Conservation (phyloP, 2,888 invertebrate genomes). For the Melinaea menophilus region DNA sequence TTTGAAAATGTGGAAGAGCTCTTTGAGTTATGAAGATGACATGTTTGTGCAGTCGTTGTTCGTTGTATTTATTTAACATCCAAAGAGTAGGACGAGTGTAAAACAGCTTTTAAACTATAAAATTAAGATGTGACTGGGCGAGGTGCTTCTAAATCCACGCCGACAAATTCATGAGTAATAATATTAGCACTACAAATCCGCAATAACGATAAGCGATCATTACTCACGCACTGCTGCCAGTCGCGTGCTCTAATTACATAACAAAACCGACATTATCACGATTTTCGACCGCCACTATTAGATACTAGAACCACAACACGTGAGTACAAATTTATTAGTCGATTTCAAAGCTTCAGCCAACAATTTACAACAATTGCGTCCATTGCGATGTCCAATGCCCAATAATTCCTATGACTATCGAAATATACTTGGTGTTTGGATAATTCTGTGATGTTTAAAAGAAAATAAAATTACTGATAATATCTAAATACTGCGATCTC, state of each 20-base stretch:
- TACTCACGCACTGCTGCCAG: constrained; percentile 14
- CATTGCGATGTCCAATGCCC: background rate
- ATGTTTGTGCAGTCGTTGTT: too few species aligned
- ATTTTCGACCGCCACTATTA: constrained; percentile 16
- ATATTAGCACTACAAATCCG: constrained; percentile 4
- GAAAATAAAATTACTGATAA: background rate
- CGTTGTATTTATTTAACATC: too few species aligned
- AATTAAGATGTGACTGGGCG: too few species aligned
- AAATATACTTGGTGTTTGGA: background rate
- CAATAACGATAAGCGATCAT: constrained; percentile 9
- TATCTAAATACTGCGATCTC: constrained; percentile 4
- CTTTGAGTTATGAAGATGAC: too few species aligned
- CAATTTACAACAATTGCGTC: constrained; percentile 6
- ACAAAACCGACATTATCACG: constrained; percentile 23
- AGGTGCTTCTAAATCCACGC: background rate
- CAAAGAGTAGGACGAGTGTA: too few species aligned
- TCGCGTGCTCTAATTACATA: constrained; percentile 17
- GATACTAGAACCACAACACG: constrained; percentile 15
- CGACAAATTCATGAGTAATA: background rate
- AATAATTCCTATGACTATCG: background rate
- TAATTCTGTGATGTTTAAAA: background rate
- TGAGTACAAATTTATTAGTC: constrained; percentile 13
- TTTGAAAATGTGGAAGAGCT: too few species aligned
- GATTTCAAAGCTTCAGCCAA: constrained; percentile 10
- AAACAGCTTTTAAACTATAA: too few species aligned